Evolutionary conservation across 2,113 vertebrate genomes (phyloP), one percentile per base, ranked within the genome.

Genomic region (Struthidea cinerea): DNA sequence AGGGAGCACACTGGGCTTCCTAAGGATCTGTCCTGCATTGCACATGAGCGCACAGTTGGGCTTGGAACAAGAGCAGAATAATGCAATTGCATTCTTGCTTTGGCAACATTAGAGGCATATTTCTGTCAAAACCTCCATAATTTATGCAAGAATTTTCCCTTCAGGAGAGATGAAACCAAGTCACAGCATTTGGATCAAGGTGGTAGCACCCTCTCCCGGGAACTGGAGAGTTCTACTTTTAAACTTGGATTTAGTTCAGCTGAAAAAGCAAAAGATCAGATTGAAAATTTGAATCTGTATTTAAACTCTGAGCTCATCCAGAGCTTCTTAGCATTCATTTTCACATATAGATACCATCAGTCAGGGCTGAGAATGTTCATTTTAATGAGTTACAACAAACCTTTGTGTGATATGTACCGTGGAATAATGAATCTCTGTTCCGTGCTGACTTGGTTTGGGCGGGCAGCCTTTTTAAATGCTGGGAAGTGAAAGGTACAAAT

Each of bases 281-380:
- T 52, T 59, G 79, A 90, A 93, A 90, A 70, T 80, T 49, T 65
- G 41, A 74, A 70, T 77, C 42, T 2, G 2, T 86, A 55, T 94
- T 84, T 85, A 84, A 52, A 64, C 46, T 74, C 63, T 56, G 68
- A 93, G 42, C 26, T 85, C 41, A 75, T 77, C 81, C 39, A 64
- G 79, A 93, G 67, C 59, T 92, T 69, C 41, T 76, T 93, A 95
- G 55, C 64, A 63, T 94, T 86, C 64, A 23, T 77, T 90, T 93
- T 80, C 64, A 75, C 42, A 44, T 87, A 32, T 23, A 74, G 75
- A 47, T 90, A 75, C 53, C 60, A 87, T 55, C 71, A 84, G 76
- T 39, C 46, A 50, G 55, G 39, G 33, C n/a, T 60, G n/a, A 90
- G 42, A 67, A 64, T 60, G 47, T 69, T 86, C 39, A 39, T 39